phyloP scores from a whole-genome alignment of 1,140 invertebrate genomes.

The Plectrocnemia conspersa region DNA sequence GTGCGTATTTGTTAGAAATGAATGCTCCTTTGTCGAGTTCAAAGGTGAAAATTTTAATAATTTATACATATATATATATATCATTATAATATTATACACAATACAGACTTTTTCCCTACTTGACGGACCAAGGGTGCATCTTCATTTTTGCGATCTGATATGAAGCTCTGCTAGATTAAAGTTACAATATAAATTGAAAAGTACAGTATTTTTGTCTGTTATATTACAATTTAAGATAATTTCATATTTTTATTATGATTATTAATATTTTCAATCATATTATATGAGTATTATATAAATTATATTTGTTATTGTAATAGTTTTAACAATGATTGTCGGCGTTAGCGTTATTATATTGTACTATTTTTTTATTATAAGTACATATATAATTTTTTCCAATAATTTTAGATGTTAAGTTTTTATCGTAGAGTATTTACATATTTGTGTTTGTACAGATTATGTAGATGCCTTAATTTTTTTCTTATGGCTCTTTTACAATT shows the following conservation, averaged over 20 bases:
- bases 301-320: too few species aligned
- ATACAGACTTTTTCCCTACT: slow-evolving; percentile 7
- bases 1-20: slow-evolving; percentile 20
- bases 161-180: slow-evolving; percentile 18
- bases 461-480: not conserved
- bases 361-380: too few species aligned
- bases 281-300: not conserved
- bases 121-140: slow-evolving; percentile 23
- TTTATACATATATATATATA: slow-evolving; percentile 12
- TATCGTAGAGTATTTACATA: slow-evolving; percentile 1
- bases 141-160: slow-evolving; percentile 28
- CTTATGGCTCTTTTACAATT: slow-evolving; percentile 7
- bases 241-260: slow-evolving; percentile 18
- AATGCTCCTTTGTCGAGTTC: slow-evolving; percentile 22
- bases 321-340: not conserved
- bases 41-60: slow-evolving; percentile 5
- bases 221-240: slow-evolving; percentile 26
- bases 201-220: slow-evolving; percentile 24
- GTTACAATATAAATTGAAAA: slow-evolving; percentile 7
- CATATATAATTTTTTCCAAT: not conserved
- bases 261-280: slow-evolving; percentile 12
- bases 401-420: not conserved
- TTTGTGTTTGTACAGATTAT: not conserved
- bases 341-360: not conserved
- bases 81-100: not conserved